phyloP scores from a whole-genome alignment of 2,113 vertebrate genomes.

The Nibea coibor region DNA sequence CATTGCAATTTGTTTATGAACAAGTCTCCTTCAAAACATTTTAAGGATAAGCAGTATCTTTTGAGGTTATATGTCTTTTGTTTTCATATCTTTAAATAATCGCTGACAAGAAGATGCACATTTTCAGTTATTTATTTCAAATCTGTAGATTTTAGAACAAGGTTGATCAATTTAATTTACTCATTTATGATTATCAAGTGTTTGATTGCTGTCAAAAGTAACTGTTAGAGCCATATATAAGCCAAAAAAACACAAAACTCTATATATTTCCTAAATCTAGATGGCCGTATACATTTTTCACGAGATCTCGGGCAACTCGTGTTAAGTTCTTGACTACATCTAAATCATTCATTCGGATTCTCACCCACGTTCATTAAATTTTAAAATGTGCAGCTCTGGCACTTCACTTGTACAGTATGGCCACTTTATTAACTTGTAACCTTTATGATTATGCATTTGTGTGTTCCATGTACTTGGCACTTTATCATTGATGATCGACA shows the following conservation, averaged over 20 bases:
- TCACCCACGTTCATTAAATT: not conserved
- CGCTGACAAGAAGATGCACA: not conserved
- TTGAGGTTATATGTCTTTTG: not conserved
- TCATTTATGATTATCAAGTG: too few relatives aligned
- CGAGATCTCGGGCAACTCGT: not conserved
- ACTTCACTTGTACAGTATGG: not conserved
- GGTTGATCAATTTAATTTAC: too few relatives aligned
- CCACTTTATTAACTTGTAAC: not conserved
- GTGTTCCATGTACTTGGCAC: not conserved
- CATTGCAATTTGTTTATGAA: not conserved
- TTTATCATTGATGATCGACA: not conserved
- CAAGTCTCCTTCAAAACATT: not conserved
- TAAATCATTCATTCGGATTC: not conserved
- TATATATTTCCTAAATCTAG: not conserved
- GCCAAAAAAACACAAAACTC: not conserved
- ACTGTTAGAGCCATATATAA: too few relatives aligned
- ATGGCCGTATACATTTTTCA: not conserved
- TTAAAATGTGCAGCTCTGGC: not conserved
- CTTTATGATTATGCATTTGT: not conserved
- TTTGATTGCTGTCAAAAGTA: not conserved
- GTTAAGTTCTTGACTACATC: not conserved
- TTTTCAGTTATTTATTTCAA: not conserved
- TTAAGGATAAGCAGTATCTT: not conserved
- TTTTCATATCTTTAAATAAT: conserved; percentile 10
- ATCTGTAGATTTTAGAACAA: not conserved